Evolutionary conservation across 2,888 invertebrate genomes (phyloP).

Genomic region (Ormyrus pomaceus): DNA sequence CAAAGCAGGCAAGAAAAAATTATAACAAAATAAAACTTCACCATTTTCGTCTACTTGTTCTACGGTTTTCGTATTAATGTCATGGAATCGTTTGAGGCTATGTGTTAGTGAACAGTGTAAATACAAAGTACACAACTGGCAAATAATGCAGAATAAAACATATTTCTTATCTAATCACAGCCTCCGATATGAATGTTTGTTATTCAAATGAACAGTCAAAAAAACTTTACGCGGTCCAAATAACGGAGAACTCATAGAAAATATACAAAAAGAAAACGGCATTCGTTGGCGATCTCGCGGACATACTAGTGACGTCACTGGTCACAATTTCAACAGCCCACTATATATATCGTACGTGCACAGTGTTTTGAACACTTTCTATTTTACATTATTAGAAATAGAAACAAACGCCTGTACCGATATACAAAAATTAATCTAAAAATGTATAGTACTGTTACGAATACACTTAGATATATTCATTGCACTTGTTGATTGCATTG

Average conservation of each 20-base stretch:
- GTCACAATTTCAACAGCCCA: conserved; percentile 7
- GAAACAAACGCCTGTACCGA: no score
- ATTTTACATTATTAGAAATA: no score
- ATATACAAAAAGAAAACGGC: conserved; percentile 17
- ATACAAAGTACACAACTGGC: conserved; percentile 15
- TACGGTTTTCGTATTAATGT: not conserved
- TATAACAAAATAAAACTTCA: conserved; percentile 30
- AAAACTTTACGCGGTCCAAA: conserved; percentile 12
- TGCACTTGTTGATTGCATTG: no score
- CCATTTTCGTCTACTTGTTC: conserved; percentile 29
- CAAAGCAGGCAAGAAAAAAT: conserved; percentile 17
- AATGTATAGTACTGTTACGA: no score
- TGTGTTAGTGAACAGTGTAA: conserved; percentile 29
- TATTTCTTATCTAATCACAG: conserved; percentile 42
- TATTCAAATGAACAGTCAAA: not conserved
- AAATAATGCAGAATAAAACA: conserved; percentile 33
- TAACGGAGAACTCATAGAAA: conserved; percentile 14
- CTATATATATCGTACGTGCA: no score
- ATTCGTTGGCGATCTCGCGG: conserved; percentile 21
- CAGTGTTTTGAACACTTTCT: no score
- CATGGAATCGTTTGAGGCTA: conserved; percentile 36
- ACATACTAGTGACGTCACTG: conserved; percentile 49
- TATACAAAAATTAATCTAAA: no score
- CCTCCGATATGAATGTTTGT: not conserved
- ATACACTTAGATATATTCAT: no score